phyloP scores from a whole-genome alignment of 2,113 vertebrate species.

The Antechinus stuartii region DNA sequence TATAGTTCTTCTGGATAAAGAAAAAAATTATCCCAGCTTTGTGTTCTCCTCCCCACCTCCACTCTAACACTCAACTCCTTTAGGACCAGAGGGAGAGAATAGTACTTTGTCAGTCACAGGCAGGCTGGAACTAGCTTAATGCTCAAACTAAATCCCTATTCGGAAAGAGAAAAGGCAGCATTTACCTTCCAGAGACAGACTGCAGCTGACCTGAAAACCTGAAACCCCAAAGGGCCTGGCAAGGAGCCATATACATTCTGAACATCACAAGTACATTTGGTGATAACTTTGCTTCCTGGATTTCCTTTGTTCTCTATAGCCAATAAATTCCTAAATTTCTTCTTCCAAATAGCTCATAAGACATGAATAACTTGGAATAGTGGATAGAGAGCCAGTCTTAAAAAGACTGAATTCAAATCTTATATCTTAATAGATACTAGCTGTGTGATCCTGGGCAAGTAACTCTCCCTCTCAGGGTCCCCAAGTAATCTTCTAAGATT shows the following conservation, averaged over 20 bases:
- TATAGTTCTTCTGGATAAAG: not conserved
- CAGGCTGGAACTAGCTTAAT: not conserved
- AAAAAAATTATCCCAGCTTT: not conserved
- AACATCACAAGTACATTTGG: not conserved
- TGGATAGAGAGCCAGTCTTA: not conserved
- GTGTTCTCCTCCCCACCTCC: not conserved
- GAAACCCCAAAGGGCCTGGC: not conserved
- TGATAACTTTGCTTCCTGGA: not conserved
- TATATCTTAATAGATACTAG: not conserved
- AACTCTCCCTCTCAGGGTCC: not conserved
- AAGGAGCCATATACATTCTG: not conserved
- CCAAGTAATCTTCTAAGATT: not conserved
- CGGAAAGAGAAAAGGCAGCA: not conserved
- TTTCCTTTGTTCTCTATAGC: not conserved
- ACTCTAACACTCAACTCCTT: not conserved
- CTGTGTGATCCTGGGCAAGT: not conserved
- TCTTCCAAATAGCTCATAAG: conserved; percentile 9
- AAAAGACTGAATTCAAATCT: not conserved
- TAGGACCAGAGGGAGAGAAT: not conserved
- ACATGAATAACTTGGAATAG: not conserved
- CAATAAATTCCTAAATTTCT: conserved; percentile 5
- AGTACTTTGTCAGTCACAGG: not conserved
- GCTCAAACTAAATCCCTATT: not conserved
- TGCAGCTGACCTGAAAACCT: not conserved
- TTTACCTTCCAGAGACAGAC: not conserved